Percentiles rank a stretch among this genome's conserved stretches.
Conservation (phyloP, 2,797 vertebrate genomes). For the Streptopelia turtur region DNA sequence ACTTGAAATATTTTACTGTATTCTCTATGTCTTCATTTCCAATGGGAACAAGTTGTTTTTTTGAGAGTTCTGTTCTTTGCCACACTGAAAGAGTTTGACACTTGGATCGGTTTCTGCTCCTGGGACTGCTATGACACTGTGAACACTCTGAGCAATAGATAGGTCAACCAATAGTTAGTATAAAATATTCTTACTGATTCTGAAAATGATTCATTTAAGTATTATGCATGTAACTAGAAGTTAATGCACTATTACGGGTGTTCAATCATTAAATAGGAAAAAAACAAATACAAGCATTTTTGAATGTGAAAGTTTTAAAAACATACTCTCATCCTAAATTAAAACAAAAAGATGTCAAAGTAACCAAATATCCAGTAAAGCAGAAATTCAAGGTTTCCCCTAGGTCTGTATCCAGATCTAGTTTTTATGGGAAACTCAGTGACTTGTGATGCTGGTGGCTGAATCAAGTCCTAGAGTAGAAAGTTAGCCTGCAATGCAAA, state of each 20-base stretch:
- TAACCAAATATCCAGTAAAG: neutral
- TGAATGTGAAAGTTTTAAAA: neutral
- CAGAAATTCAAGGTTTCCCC: neutral
- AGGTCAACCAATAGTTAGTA: neutral
- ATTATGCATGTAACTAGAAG: neutral
- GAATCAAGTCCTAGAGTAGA: neutral
- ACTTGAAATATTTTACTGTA: neutral
- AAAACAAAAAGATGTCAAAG: neutral
- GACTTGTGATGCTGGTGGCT: neutral
- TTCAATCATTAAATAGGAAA: neutral
- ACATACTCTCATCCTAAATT: neutral
- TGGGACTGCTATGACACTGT: neutral
- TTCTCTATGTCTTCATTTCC: neutral
- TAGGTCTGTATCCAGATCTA: neutral
- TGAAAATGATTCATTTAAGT: neutral
- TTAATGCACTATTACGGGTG: neutral
- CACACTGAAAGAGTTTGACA: neutral
- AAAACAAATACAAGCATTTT: neutral
- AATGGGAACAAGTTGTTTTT: neutral
- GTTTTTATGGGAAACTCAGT: neutral
- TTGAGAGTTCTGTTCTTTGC: neutral
- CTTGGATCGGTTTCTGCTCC: neutral
- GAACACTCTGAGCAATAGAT: neutral
- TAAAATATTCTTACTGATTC: neutral
- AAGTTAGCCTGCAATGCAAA: neutral